A percentile compares a stretch with the other conserved stretches of the same genome.
Conservation (phyloP, 2,888 invertebrate genomes). For the Eristalis pertinax region DNA sequence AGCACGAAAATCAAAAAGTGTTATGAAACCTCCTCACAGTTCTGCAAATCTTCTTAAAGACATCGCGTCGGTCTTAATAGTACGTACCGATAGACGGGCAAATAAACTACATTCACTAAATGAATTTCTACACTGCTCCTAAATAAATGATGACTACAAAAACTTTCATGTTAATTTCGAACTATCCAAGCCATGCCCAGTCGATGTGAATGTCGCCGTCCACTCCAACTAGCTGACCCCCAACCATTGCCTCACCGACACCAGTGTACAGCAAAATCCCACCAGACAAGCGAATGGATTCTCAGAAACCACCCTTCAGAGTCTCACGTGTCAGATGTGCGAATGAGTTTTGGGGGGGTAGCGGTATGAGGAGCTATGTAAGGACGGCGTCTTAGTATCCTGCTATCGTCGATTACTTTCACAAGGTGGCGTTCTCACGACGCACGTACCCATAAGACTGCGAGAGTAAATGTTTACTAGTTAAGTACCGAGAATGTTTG, state of each 20-base stretch:
- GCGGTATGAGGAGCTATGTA: not conserved
- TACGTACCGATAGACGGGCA: too few species aligned
- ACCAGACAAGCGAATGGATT: not conserved
- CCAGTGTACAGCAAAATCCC: not conserved
- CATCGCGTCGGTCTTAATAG: too few species aligned
- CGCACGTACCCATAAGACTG: constrained; percentile 1
- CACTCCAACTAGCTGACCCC: not conserved
- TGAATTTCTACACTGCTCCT: too few species aligned
- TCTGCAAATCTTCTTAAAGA: too few species aligned
- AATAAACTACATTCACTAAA: too few species aligned
- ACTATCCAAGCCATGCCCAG: too few species aligned
- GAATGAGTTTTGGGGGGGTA: not conserved
- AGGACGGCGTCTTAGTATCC: not conserved
- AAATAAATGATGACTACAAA: too few species aligned
- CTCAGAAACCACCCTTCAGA: not conserved
- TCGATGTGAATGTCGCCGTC: too few species aligned
- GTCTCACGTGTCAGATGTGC: not conserved
- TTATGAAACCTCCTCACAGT: too few species aligned
- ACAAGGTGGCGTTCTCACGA: not conserved
- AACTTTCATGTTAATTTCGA: too few species aligned
- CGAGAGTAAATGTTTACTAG: constrained; percentile 32
- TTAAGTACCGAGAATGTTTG: constrained; percentile 40
- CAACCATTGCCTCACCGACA: not conserved
- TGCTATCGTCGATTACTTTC: constrained; percentile 12
- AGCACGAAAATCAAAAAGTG: too few species aligned